Evolutionary conservation across 2,113 vertebrate genomes (phyloP).

Genomic region (Ictalurus furcatus): DNA sequence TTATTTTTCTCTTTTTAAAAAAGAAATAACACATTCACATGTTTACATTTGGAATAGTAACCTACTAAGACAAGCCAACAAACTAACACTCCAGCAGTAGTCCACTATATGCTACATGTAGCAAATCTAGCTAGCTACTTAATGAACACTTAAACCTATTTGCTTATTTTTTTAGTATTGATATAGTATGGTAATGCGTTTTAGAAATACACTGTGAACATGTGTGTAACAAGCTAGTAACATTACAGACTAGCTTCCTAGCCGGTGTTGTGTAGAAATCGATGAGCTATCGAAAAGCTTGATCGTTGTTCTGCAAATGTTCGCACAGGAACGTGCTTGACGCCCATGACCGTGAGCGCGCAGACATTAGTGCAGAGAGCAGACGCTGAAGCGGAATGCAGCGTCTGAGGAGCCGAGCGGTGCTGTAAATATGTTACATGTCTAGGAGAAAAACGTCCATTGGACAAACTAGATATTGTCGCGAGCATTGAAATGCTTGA

Average conservation of each 20-base stretch:
- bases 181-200: not conserved
- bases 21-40: not conserved
- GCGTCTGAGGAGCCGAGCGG: too few relatives aligned
- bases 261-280: too few relatives aligned
- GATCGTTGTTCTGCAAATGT: too few relatives aligned
- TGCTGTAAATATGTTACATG: too few relatives aligned
- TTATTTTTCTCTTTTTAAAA: not conserved
- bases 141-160: not conserved
- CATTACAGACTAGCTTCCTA: not conserved
- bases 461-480: too few relatives aligned
- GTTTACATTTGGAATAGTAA: not conserved
- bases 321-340: too few relatives aligned
- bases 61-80: not conserved
- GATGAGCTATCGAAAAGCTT: too few relatives aligned
- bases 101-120: not conserved
- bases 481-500: too few relatives aligned
- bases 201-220: not conserved
- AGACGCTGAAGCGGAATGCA: too few relatives aligned
- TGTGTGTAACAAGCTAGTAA: not conserved
- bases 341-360: too few relatives aligned
- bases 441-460: too few relatives aligned
- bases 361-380: too few relatives aligned
- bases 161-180: not conserved
- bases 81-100: not conserved
- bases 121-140: not conserved